These are phyloP conservation scores for Sebastiscus albofasciatus DNA, from an alignment of 2,797 vertebrate species.

Conservation along the genomic window DNA sequence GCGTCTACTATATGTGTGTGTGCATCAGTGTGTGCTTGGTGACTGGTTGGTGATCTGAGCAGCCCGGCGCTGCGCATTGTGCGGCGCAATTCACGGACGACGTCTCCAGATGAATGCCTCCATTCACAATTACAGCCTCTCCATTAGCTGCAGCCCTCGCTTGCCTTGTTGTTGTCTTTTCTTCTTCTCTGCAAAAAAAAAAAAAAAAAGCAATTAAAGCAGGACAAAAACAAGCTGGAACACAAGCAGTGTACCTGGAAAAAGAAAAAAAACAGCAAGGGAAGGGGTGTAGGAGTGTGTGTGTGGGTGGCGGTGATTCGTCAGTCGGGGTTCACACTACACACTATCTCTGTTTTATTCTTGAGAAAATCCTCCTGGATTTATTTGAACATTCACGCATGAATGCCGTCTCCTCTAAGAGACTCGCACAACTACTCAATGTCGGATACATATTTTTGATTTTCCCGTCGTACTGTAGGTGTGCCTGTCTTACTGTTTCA, in stretches of 20 bases:
- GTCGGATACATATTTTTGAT: conserved; percentile 28
- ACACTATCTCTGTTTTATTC: conserved; percentile 41
- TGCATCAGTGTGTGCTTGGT: conserved; percentile 46
- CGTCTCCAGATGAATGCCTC: conserved; percentile 82
- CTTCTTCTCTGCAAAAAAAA: conserved; percentile 66
- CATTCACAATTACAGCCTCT: conserved; percentile 84
- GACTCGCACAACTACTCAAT: conserved; percentile 22
- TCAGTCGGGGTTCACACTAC: conserved; percentile 37
- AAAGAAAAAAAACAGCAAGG: conserved; percentile 32
- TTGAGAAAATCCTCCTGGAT: conserved; percentile 39
- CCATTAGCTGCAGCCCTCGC: conserved; percentile 76
- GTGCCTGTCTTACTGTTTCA: conserved; percentile 13
- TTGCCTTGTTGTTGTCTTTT: conserved; percentile 75
- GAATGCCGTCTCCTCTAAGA: conserved; percentile 45
- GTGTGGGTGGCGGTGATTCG: conserved; percentile 27
- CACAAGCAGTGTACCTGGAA: conserved; percentile 71
- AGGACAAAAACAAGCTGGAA: conserved; percentile 77
- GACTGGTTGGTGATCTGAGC: conserved; percentile 79
- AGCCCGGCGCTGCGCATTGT: conserved; percentile 75
- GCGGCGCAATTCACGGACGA: conserved; percentile 74
- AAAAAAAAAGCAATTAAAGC: conserved; percentile 80
- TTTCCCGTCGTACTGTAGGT: conserved; percentile 4
- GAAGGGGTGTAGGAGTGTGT: conserved; percentile 25
- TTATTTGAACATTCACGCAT: conserved; percentile 48
- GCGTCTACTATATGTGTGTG: conserved; percentile 23